These are phyloP conservation scores for Oncopeltus fasciatus DNA, from an alignment of 1,140 invertebrate species.

Conservation along the genomic window DNA sequence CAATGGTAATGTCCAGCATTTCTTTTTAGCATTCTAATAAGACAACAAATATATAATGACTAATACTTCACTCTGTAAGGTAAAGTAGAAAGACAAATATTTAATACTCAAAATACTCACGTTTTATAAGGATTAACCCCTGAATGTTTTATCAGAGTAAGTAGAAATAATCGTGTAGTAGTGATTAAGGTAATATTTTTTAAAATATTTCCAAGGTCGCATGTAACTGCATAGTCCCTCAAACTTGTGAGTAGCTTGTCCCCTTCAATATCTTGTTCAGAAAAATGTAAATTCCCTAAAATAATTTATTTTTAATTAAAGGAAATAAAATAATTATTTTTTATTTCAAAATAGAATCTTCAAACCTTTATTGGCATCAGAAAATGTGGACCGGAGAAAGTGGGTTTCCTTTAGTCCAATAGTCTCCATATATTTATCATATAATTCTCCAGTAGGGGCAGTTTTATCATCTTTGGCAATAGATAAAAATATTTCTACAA, in stretches of 20 bases:
- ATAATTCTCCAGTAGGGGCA: not conserved
- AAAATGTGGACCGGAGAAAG: conserved; percentile 11
- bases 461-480: not conserved
- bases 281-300: conserved; percentile 15
- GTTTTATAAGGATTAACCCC: conserved; percentile 26
- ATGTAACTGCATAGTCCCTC: conserved; percentile 12
- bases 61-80: too few relatives aligned
- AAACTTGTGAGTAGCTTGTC: conserved; percentile 11
- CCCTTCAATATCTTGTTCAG: conserved; percentile 11
- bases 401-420: conserved; percentile 13
- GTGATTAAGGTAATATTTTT: conserved; percentile 35
- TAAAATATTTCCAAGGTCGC: conserved; percentile 16
- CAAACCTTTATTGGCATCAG: conserved; percentile 7
- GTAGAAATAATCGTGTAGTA: conserved; percentile 35
- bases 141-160: conserved; percentile 39
- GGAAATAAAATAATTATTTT: not conserved
- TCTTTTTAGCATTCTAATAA: too few relatives aligned
- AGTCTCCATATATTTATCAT: conserved; percentile 12
- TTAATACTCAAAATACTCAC: conserved; percentile 12
- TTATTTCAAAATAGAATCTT: not conserved
- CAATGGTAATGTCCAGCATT: too few relatives aligned
- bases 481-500: conserved; percentile 14
- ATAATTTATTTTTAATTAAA: not conserved
- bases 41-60: too few relatives aligned
- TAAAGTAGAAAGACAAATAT: too few relatives aligned